A percentile compares a stretch with the other conserved stretches of the same genome.
phyloP scores from a whole-genome alignment of 1,140 invertebrate species.

The Cotesia typhae region DNA sequence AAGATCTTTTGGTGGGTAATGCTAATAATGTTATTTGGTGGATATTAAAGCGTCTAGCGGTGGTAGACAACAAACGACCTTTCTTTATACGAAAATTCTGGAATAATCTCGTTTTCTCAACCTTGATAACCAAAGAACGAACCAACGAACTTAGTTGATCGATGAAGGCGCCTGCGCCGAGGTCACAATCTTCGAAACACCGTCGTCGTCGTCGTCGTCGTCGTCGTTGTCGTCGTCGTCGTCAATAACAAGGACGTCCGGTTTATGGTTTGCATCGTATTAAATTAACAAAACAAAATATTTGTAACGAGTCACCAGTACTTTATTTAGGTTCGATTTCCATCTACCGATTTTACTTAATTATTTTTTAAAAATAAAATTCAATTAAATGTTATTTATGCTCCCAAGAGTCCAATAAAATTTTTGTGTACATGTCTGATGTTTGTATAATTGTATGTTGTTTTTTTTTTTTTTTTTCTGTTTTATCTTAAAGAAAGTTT shows the following conservation, averaged over 20 bases:
- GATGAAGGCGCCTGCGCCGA: constrained; percentile 36
- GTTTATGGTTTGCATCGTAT: constrained; percentile 19
- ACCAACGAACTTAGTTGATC: constrained; percentile 24
- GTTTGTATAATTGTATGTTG: too few relatives aligned
- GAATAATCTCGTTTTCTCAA: constrained; percentile 31
- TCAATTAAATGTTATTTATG: too few relatives aligned
- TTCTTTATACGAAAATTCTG: constrained; percentile 27
- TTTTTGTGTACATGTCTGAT: constrained; percentile 26
- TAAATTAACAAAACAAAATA: constrained; percentile 16
- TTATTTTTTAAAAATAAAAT: too few relatives aligned
- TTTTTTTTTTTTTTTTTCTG: too few relatives aligned
- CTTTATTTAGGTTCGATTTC: too few relatives aligned
- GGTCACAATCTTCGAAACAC: constrained; percentile 19
- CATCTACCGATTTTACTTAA: not conserved
- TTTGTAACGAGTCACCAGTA: not conserved
- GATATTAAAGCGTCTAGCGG: not conserved
- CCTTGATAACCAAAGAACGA: constrained; percentile 14
- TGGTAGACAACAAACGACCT: not conserved
- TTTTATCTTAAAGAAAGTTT: too few relatives aligned
- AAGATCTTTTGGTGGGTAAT: not conserved
- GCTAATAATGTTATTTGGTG: not conserved
- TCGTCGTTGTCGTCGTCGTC: not conserved
- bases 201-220: not conserved
- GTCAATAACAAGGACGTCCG: constrained; percentile 34
- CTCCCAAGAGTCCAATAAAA: too few relatives aligned